A percentile compares a stretch with the other conserved stretches of the same genome.
These are phyloP conservation scores for Corythornis leucogaster DNA, from an alignment of 2,797 vertebrate genomes.

Conservation along the genomic window DNA sequence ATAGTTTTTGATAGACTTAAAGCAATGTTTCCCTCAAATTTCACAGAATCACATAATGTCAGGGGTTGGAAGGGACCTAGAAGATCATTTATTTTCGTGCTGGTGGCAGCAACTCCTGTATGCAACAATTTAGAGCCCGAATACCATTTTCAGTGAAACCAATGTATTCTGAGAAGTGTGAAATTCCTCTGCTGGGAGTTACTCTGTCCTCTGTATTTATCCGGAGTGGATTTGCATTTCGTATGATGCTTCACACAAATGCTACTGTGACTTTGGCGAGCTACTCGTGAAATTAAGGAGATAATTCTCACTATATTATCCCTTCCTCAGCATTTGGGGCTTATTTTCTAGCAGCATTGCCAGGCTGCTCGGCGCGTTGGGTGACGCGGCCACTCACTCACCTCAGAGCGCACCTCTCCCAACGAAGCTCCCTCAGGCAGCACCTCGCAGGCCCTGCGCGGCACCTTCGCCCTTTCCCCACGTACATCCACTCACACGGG, in stretches of 20 bases:
- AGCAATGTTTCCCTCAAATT: not conserved
- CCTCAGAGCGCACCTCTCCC: not conserved
- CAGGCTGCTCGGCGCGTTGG: not conserved
- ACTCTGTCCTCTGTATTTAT: not conserved
- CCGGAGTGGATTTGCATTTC: not conserved
- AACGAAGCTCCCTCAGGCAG: not conserved
- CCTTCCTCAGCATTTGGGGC: not conserved
- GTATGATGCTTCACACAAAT: fast-evolving
- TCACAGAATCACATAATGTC: too few relatives aligned
- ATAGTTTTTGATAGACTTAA: not conserved
- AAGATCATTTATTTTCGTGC: not conserved
- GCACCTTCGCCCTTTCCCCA: not conserved
- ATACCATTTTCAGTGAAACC: not conserved
- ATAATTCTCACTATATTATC: not conserved
- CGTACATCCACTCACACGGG: not conserved
- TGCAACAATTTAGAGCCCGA: not conserved
- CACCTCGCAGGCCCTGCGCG: not conserved
- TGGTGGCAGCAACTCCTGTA: not conserved
- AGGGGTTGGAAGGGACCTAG: too few relatives aligned
- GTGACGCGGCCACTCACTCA: not conserved
- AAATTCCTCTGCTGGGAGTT: not conserved
- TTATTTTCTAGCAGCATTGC: not conserved
- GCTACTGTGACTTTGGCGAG: not conserved
- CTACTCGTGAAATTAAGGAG: not conserved
- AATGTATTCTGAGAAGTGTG: not conserved